Conservation (phyloP, 2,797 vertebrate genomes). For the Centropyge bicolor region DNA sequence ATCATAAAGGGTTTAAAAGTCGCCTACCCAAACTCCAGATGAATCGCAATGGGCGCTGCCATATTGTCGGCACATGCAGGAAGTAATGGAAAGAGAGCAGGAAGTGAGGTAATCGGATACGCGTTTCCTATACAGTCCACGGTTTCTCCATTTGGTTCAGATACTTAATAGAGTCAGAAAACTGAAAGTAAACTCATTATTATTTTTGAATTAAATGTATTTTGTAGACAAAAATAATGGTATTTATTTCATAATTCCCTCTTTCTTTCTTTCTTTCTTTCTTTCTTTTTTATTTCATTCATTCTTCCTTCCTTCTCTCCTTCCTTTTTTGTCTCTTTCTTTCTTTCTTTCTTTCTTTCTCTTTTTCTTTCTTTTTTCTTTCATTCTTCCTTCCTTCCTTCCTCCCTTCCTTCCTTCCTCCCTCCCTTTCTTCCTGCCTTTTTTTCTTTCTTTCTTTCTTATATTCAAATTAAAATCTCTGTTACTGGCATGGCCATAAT, state of each 20-base stretch:
- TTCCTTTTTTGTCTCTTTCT: no score
- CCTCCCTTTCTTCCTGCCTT: neutral
- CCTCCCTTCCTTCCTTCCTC: neutral
- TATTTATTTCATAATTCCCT: neutral
- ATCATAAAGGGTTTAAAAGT: neutral
- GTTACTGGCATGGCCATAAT: neutral
- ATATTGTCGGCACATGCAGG: slow-evolving; percentile 85
- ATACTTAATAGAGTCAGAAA: neutral
- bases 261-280: neutral
- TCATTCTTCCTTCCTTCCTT: neutral
- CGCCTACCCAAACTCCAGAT: slow-evolving; percentile 94
- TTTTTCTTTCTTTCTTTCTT: neutral
- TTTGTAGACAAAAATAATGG: neutral
- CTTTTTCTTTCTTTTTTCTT: neutral
- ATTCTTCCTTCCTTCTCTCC: no score
- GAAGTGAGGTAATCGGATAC: slow-evolving; percentile 64
- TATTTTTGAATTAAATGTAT: neutral
- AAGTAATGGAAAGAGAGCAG: slow-evolving; percentile 52
- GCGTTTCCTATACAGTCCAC: no score
- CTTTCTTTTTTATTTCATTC: neutral
- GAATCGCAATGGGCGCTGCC: slow-evolving; percentile 91
- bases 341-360: neutral
- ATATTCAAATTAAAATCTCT: neutral
- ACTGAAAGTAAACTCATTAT: neutral
- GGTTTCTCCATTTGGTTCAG: neutral